These are phyloP conservation scores for Metallyticus violacea DNA, from an alignment of 2,888 invertebrate species.

Conservation along the genomic window DNA sequence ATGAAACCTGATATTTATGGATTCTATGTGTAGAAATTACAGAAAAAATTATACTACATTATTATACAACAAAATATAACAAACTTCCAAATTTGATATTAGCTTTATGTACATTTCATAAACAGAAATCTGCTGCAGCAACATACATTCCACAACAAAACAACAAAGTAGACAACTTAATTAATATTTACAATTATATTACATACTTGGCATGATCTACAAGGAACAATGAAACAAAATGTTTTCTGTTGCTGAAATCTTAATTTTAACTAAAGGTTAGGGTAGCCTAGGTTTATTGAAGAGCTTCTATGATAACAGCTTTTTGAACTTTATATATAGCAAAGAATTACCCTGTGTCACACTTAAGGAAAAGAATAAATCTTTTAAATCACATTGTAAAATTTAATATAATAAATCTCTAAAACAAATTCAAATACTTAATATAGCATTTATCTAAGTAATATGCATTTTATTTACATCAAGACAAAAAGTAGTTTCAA, in stretches of 20 bases:
- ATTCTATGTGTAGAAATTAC: background rate
- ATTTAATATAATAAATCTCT: too few species aligned
- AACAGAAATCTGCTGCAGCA: background rate
- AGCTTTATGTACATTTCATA: background rate
- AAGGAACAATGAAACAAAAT: background rate
- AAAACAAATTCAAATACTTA: too few species aligned
- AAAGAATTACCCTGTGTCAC: background rate
- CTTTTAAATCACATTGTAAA: background rate
- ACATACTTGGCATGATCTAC: background rate
- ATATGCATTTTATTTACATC: too few species aligned
- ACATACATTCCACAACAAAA: background rate
- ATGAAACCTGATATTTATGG: background rate
- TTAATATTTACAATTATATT: background rate
- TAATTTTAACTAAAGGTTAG: background rate
- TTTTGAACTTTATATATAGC: background rate
- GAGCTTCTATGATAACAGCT: too few species aligned
- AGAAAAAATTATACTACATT: background rate
- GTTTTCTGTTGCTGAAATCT: background rate
- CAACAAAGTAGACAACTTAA: background rate
- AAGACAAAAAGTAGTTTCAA: too few species aligned
- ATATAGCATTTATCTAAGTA: too few species aligned
- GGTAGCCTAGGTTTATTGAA: too few species aligned
- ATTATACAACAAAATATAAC: background rate
- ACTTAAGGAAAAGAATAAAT: background rate
- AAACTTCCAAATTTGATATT: background rate